Evolutionary conservation across 2,888 invertebrate genomes (phyloP), one percentile per base, ranked within the genome.

Genomic region (Aspidiotus destructor): DNA sequence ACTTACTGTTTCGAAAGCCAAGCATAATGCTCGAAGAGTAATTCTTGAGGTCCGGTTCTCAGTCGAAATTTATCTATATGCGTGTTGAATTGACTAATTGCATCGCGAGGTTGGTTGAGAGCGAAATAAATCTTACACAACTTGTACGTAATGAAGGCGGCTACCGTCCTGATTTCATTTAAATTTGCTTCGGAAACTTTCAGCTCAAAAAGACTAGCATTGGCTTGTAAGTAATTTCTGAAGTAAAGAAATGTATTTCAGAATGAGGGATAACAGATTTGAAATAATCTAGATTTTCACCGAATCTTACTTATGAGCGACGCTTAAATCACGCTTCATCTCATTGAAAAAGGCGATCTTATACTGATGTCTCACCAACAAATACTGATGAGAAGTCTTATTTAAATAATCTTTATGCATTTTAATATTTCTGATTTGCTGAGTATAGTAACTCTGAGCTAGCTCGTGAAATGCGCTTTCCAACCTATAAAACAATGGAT

Each of bases 281-380:
- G 17, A 64, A 68, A 55, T 58, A 28, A 71, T 61, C 44, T n/a
- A 52, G n/a, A 62, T 6, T 13, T 44, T 53, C 17, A 62, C 44
- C 16, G 52, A 15, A 15, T n/a, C n/a, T 60, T 7, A 71, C 71
- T 71, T 71, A 74, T 91, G 85, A 13, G 95, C 92, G 0, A 88
- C 86, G 75, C 85, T 86, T 73, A 85, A 82, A 76, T 97, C 98
- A 76, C 95, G 93, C 74, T 90, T 88, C 71, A 99, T 79, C 79
- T 99, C 99, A 75, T 91, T 90, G 65, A 95, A 85, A 79, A 95
- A 97, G 0, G 90, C 99, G 77, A 97, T 85, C 80, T 99, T 99
- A 77, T 96, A 97, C 76, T 96, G 92, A 80, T 98, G 97, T 44
- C 99, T 81, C 41, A 98, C 93, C 81, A 90, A 91, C 65, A 99